phyloP scores from a whole-genome alignment of 2,888 invertebrate species.

The Sesia bembeciformis region DNA sequence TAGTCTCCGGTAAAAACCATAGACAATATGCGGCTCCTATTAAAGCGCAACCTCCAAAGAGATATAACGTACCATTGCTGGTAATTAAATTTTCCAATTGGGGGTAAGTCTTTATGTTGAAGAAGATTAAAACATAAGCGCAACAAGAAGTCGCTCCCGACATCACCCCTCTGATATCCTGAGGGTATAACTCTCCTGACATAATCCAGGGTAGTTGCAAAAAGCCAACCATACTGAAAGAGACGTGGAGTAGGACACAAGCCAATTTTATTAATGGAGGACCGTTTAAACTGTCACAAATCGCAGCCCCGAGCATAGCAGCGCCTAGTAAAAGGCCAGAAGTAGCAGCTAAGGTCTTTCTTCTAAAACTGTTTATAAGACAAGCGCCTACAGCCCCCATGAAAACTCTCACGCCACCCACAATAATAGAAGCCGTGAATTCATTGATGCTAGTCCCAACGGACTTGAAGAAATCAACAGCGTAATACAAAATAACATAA shows the following conservation, averaged over 20 bases:
- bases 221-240: constrained; percentile 83
- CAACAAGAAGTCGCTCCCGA: constrained; percentile 81
- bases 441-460: constrained; percentile 78
- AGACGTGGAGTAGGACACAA: constrained; percentile 79
- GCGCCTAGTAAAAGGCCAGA: constrained; percentile 79
- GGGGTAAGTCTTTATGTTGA: constrained; percentile 81
- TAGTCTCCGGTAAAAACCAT: constrained; percentile 79
- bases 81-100: constrained; percentile 71
- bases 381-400: constrained; percentile 80
- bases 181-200: constrained; percentile 82
- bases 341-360: constrained; percentile 76
- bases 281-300: constrained; percentile 72
- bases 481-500: constrained; percentile 82
- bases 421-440: constrained; percentile 80
- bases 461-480: constrained; percentile 80
- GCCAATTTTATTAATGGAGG: constrained; percentile 65
- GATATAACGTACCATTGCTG: constrained; percentile 77
- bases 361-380: constrained; percentile 77
- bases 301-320: constrained; percentile 78
- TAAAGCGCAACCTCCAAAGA: constrained; percentile 76
- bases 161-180: constrained; percentile 79
- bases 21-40: constrained; percentile 76
- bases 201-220: constrained; percentile 84
- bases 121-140: constrained; percentile 80
- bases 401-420: constrained; percentile 78